Conservation (phyloP, 2,797 vertebrate genomes). For the Sphenodon punctatus region DNA sequence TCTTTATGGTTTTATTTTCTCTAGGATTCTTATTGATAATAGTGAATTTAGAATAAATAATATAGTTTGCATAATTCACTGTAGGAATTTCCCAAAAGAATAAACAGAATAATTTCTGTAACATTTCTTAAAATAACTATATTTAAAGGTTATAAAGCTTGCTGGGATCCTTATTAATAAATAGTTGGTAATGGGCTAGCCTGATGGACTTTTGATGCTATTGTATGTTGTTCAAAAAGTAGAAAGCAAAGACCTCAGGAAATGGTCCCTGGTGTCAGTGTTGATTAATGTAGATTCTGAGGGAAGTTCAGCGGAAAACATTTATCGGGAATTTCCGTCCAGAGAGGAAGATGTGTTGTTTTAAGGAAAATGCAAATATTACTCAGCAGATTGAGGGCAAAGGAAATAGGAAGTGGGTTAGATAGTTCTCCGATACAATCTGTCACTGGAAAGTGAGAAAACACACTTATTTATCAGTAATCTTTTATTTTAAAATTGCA, state of each 20-base stretch:
- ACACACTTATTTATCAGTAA: conserved; percentile 12
- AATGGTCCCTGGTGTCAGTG: conserved; percentile 73
- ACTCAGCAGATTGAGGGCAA: conserved; percentile 71
- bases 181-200: not conserved
- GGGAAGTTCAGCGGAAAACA: conserved; percentile 79
- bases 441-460: conserved; percentile 52
- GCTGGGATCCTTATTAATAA: not conserved
- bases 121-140: not conserved
- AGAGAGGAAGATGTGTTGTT: conserved; percentile 76
- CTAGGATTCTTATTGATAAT: no score
- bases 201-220: not conserved
- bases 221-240: not conserved
- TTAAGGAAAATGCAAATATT: conserved; percentile 77
- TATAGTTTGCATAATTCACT: no score
- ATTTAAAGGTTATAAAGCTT: not conserved
- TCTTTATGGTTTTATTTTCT: no score
- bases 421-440: conserved; percentile 55
- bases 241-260: conserved; percentile 80
- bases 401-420: conserved; percentile 67
- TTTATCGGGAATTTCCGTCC: conserved; percentile 81
- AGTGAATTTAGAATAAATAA: no score
- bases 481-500: conserved; percentile 16
- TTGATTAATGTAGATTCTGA: conserved; percentile 76
- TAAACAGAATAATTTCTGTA: no score
- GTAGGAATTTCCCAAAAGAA: no score